Base-by-base conservation (phyloP, 1,140 invertebrate genomes). In the Neoseiulus cucumeris region DNA sequence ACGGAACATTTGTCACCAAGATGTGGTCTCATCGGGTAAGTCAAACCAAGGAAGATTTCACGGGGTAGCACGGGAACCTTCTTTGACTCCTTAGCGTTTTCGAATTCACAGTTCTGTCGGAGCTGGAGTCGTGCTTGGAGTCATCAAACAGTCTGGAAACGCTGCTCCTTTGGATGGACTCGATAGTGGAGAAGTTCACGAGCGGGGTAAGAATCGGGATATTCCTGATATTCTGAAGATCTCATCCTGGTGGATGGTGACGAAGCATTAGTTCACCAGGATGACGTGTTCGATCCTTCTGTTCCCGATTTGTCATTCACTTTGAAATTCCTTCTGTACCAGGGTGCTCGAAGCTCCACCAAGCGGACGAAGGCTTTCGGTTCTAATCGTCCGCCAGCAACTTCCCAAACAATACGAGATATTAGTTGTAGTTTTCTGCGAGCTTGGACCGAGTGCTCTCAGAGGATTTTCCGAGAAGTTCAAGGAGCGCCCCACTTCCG, bases 41-140 rank as follows among this genome's bases (percentile, higher is more conserved):
- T 39, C 9, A n/a, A n/a, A n/a, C n/a, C n/a, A n/a, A n/a, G n/a
- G n/a, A n/a, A n/a, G n/a, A n/a, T n/a, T n/a, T n/a, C n/a, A 39
- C 33, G 33, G 33, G 33, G 9, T 39, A 39, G 33, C 4, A 39
- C 9, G 33, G 33, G 4, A 39, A 6, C 33, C 4, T 39, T 9
- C 33, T 9, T 9, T 9, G 4, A 39, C 9, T 39, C 33, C 33
- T 39, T 4, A 39, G 4, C 9, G 4, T 9, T n/a, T n/a, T n/a
- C n/a, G n/a, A n/a, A 20, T 14, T 9, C 33, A 2, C 51, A 59
- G 51, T 59, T 14, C 51, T 59, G 12, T 25, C 51, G 14, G 51
- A 59, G 22, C 22, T 59, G 51, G 51, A 59, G 33, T 59, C 51
- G 14, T 59, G 51, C 33, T 33, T 59, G 51, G 51, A 59, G 51